phyloP scores from a whole-genome alignment of 2,797 vertebrate species.

The Decapterus maruadsi region DNA sequence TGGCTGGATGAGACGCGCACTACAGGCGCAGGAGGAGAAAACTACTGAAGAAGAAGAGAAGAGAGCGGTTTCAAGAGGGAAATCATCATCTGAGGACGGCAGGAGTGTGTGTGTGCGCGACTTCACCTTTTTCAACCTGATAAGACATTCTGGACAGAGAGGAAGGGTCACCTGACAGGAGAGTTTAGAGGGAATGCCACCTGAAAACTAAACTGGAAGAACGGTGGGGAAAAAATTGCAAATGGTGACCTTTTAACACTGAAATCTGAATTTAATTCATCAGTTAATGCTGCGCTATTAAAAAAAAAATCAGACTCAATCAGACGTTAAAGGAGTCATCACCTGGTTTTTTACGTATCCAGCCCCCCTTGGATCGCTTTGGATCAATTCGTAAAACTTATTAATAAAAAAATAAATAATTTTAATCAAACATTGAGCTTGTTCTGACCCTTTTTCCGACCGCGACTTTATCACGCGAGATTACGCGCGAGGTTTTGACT shows the following conservation, averaged over 20 bases:
- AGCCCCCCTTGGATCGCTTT: too few relatives aligned
- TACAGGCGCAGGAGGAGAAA: neutral
- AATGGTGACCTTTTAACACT: neutral
- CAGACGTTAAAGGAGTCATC: neutral
- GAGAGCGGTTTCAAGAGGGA: neutral
- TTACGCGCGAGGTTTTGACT: too few relatives aligned
- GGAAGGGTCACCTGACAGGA: slow-evolving; percentile 26
- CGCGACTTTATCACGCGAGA: too few relatives aligned
- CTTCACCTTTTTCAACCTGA: slow-evolving; percentile 25
- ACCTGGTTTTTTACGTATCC: too few relatives aligned
- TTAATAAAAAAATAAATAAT: too few relatives aligned
- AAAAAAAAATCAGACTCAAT: neutral
- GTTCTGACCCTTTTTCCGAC: too few relatives aligned
- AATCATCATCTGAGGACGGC: slow-evolving; percentile 11
- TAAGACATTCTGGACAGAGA: slow-evolving; percentile 8
- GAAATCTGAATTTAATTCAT: neutral
- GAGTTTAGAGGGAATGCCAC: neutral
- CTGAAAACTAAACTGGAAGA: neutral
- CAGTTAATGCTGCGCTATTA: too few relatives aligned
- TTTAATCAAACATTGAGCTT: too few relatives aligned
- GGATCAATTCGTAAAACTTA: too few relatives aligned
- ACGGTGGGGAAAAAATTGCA: neutral
- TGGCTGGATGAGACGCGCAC: too few relatives aligned
- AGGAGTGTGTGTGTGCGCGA: too few relatives aligned
- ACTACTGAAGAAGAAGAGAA: neutral